Conservation (phyloP, 1,140 invertebrate genomes). For the Trichonephila clavata region DNA sequence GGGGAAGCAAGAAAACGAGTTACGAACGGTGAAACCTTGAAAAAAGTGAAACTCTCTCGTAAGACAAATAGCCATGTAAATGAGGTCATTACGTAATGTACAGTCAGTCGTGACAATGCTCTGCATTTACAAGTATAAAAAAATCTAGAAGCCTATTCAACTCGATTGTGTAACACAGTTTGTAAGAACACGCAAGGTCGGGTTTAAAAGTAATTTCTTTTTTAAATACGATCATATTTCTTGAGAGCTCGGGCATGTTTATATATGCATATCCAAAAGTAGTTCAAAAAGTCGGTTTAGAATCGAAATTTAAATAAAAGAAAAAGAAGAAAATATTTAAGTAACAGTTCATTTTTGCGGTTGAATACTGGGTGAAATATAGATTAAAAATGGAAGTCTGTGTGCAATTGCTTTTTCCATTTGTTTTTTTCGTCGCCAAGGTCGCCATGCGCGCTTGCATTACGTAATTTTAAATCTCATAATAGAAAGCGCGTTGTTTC, state of each 20-base stretch:
- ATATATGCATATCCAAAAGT: background rate
- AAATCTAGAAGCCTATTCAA: constrained; percentile 7
- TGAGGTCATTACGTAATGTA: constrained; percentile 41
- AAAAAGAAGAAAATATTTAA: background rate
- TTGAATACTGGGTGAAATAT: background rate
- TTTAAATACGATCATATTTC: background rate
- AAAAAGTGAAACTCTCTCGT: background rate
- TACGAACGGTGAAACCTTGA: constrained; percentile 27
- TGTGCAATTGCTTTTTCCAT: background rate
- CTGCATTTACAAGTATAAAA: background rate
- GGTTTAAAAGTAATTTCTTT: background rate
- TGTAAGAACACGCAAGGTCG: constrained; percentile 18
- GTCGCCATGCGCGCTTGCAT: background rate
- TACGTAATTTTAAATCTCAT: constrained; percentile 36
- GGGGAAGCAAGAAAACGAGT: background rate
- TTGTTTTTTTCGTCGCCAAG: background rate
- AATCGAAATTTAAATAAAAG: background rate
- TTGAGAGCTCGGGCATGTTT: background rate
- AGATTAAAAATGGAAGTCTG: background rate
- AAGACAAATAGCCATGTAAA: constrained; percentile 49
- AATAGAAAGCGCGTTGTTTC: background rate
- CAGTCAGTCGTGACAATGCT: constrained; percentile 8
- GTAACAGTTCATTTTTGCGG: background rate
- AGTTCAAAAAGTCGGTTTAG: background rate
- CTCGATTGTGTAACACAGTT: constrained; percentile 22